A percentile compares a stretch with the other conserved stretches of the same genome.
Conservation (phyloP, 2,888 invertebrate species). For the Uloborus plumipes region DNA sequence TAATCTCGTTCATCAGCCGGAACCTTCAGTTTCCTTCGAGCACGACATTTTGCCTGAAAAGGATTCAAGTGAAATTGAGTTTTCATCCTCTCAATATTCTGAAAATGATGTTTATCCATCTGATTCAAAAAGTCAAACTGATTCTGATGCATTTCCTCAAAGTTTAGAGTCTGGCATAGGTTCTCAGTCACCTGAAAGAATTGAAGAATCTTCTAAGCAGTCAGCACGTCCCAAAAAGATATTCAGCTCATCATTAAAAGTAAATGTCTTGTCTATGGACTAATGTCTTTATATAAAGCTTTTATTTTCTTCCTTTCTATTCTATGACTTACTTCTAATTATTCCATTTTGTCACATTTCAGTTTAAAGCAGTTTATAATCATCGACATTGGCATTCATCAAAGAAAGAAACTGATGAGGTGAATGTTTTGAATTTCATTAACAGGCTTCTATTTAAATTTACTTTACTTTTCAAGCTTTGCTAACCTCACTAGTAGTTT, state of each 20-base stretch:
- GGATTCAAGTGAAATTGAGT: too few relatives aligned
- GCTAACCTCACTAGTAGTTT: too few relatives aligned
- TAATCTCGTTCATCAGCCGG: too few relatives aligned
- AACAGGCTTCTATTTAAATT: too few relatives aligned
- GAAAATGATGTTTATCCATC: too few relatives aligned
- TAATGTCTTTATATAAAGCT: too few relatives aligned
- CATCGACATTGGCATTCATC: constrained; percentile 66
- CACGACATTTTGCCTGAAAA: too few relatives aligned
- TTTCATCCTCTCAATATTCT: too few relatives aligned
- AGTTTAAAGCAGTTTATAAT: constrained; percentile 65
- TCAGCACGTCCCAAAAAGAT: constrained; percentile 60
- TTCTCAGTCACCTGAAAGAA: constrained; percentile 41
- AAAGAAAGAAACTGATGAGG: constrained; percentile 46
- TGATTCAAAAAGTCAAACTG: background rate
- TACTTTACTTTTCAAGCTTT: too few relatives aligned
- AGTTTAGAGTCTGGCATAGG: constrained; percentile 10
- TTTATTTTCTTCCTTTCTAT: background rate
- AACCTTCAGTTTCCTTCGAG: too few relatives aligned
- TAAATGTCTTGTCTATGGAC: background rate
- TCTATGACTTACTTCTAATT: background rate
- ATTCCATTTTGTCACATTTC: constrained; percentile 34
- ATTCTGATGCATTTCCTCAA: constrained; percentile 19
- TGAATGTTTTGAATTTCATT: constrained; percentile 10
- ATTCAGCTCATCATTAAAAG: constrained; percentile 66
- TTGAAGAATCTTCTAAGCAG: constrained; percentile 30